phyloP scores from a whole-genome alignment of 2,888 invertebrate species.

The Epiperipatus broadwayi region DNA sequence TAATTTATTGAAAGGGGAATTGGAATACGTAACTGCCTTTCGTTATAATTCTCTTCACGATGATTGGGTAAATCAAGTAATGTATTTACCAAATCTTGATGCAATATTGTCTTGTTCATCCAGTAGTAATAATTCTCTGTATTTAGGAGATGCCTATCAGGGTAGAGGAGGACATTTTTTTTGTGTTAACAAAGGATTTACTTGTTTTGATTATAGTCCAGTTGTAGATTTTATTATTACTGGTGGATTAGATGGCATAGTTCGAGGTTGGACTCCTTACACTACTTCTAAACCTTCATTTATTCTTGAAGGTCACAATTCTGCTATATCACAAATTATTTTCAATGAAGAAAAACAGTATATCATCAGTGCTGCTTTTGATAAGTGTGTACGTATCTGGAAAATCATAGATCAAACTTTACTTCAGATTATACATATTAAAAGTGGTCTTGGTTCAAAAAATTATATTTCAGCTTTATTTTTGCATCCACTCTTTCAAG shows the following conservation, averaged over 20 bases:
- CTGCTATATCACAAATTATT: conserved; percentile 44
- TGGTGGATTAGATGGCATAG: conserved; percentile 52
- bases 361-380: conserved; percentile 49
- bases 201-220: conserved; percentile 27
- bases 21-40: no score
- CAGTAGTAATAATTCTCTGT: conserved; percentile 37
- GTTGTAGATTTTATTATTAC: conserved; percentile 24
- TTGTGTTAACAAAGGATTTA: conserved; percentile 34
- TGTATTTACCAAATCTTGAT: conserved; percentile 43
- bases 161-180: conserved; percentile 40
- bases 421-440: conserved; percentile 42
- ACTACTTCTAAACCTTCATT: conserved; percentile 44
- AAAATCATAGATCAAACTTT: conserved; percentile 43
- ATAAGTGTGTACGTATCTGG: conserved; percentile 56
- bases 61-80: conserved; percentile 50
- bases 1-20: conserved; percentile 8
- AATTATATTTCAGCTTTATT: not conserved
- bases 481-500: conserved; percentile 14
- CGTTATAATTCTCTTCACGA: conserved; percentile 40
- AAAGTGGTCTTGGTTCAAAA: not conserved
- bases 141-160: conserved; percentile 40
- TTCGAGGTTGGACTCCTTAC: conserved; percentile 61
- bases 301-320: conserved; percentile 46
- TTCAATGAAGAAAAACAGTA: conserved; percentile 44
- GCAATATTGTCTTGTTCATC: conserved; percentile 48